These are phyloP conservation scores for Dendroctonus valens DNA, from an alignment of 1,140 invertebrate genomes.

Conservation along the genomic window DNA sequence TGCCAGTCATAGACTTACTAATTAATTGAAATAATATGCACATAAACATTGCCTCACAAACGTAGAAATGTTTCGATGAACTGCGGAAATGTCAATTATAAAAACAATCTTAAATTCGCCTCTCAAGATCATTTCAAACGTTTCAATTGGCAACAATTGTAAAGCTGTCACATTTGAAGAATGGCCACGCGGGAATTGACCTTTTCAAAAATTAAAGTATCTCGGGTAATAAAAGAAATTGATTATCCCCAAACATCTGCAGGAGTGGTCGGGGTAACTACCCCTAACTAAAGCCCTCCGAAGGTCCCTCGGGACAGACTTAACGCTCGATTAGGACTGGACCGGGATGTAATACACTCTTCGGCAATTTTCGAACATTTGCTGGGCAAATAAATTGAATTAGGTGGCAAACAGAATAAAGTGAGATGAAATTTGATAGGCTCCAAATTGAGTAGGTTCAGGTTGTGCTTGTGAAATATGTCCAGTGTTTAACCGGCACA, in stretches of 20 bases:
- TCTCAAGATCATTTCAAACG: too few relatives aligned
- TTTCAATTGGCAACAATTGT: neutral
- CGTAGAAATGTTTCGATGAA: too few relatives aligned
- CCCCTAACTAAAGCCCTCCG: constrained; percentile 35
- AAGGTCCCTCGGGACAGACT: constrained; percentile 38
- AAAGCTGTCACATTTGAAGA: too few relatives aligned
- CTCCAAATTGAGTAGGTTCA: neutral
- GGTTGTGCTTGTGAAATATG: too few relatives aligned
- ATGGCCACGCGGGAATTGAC: constrained; percentile 8
- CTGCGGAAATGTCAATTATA: too few relatives aligned
- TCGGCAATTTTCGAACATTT: constrained; percentile 45
- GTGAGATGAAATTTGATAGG: constrained; percentile 23
- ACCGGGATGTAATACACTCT: constrained; percentile 47
- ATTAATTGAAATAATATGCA: too few relatives aligned
- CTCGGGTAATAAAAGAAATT: constrained; percentile 35
- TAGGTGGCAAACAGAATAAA: constrained; percentile 40
- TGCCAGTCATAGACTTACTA: too few relatives aligned
- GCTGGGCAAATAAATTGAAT: constrained; percentile 43
- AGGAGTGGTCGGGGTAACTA: constrained; percentile 41
- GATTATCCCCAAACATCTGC: constrained; percentile 39
- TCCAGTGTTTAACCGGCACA: too few relatives aligned
- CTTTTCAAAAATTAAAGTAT: constrained; percentile 37
- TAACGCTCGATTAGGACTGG: constrained; percentile 46
- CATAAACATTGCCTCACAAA: too few relatives aligned
- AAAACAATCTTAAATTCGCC: too few relatives aligned